Conservation (phyloP, 2,113 vertebrate species). For the Micromys minutus region DNA sequence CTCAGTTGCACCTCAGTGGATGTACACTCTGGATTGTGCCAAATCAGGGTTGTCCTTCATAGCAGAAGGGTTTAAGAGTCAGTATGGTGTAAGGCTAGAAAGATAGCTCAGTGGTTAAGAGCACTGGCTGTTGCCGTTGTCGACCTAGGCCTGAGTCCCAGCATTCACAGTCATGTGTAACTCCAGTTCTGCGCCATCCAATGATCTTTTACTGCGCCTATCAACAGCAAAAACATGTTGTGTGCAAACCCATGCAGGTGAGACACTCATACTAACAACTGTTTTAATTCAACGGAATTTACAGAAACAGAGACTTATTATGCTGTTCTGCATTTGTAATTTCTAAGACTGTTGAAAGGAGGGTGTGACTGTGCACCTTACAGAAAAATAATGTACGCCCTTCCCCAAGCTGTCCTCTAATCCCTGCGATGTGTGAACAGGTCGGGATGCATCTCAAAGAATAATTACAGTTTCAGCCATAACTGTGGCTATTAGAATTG, state of each 20-base stretch:
- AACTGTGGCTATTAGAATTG: neutral
- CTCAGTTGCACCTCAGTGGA: neutral
- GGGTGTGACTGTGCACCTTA: neutral
- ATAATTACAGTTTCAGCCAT: neutral
- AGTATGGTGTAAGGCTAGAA: neutral
- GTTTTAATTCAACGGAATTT: neutral
- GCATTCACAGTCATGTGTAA: neutral
- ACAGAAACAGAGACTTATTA: neutral
- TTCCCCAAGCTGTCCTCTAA: neutral
- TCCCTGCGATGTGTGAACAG: neutral
- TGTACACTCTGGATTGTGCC: too few species aligned
- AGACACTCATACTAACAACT: neutral
- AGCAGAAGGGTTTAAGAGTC: neutral
- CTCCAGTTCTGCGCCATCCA: neutral
- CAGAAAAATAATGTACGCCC: neutral
- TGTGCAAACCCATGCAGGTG: neutral
- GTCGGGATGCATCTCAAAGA: neutral
- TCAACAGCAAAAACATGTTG: neutral
- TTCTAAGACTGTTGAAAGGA: neutral
- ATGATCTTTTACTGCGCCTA: neutral
- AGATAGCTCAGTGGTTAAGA: neutral
- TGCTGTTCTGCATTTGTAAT: neutral
- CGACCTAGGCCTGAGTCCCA: neutral
- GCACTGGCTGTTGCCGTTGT: neutral
- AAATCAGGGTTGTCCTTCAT: neutral